These are phyloP conservation scores for Diadema setosum DNA, from an alignment of 35 echinoderm and acorn worm genomes.

Conservation along the genomic window DNA sequence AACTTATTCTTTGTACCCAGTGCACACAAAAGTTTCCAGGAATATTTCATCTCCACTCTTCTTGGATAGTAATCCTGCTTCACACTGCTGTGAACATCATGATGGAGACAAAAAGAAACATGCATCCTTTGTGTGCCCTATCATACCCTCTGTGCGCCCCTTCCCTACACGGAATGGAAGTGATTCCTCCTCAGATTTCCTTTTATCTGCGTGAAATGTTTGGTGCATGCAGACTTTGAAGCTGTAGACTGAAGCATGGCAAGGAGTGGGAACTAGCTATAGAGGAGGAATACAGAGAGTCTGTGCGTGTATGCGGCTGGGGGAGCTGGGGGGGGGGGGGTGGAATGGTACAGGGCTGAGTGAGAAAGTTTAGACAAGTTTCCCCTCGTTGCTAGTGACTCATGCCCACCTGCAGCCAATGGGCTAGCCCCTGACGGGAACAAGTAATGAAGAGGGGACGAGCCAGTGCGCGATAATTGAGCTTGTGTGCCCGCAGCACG, in stretches of 20 bases:
- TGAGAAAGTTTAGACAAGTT: not conserved
- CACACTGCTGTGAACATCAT: no score
- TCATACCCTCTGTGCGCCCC: no score
- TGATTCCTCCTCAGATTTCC: not conserved
- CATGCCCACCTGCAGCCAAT: constrained; percentile 14
- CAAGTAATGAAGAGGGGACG: not conserved
- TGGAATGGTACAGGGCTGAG: not conserved
- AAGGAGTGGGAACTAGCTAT: not conserved
- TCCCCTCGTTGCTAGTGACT: not conserved
- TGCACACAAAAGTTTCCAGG: no score
- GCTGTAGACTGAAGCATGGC: not conserved
- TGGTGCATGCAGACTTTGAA: not conserved
- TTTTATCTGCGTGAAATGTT: not conserved
- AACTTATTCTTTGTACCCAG: no score
- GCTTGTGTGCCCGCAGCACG: not conserved
- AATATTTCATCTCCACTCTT: no score
- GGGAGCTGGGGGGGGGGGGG: not conserved
- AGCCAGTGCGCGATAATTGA: not conserved
- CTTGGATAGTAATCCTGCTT: no score
- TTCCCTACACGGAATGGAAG: not conserved
- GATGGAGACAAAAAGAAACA: no score
- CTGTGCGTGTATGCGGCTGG: not conserved
- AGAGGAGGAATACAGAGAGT: not conserved
- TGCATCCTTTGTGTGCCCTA: no score
- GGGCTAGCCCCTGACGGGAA: constrained; percentile 3